Evolutionary conservation across 1,140 invertebrate species (phyloP).

Genomic region (Heliothis virescens): DNA sequence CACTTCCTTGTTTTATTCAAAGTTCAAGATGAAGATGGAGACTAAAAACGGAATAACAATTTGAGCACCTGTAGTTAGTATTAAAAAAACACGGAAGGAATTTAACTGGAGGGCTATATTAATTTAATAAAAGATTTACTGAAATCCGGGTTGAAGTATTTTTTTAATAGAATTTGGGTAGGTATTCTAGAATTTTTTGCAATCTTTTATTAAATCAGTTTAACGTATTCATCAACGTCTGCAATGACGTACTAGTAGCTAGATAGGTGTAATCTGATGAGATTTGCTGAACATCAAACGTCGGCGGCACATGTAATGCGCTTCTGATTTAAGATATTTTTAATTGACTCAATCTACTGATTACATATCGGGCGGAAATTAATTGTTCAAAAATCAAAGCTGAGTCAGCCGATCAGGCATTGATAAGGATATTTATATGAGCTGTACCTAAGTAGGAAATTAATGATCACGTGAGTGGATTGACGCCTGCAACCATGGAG

Average conservation of each 20-base stretch:
- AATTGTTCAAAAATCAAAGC: background rate
- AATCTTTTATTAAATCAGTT: background rate
- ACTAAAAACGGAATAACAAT: no score
- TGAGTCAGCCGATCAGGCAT: background rate
- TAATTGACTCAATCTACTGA: constrained; percentile 6
- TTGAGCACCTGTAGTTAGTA: no score
- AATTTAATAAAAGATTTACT: no score
- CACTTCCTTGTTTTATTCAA: background rate
- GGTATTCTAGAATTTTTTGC: no score
- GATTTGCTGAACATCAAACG: constrained; percentile 17
- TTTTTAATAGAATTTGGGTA: no score
- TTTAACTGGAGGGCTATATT: no score
- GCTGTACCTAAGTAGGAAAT: background rate
- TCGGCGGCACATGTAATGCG: background rate
- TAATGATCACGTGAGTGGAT: constrained; percentile 66
- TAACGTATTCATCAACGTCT: background rate
- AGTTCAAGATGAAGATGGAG: background rate
- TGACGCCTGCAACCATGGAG: constrained; percentile 93
- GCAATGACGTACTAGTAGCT: background rate
- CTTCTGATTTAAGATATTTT: constrained; percentile 24
- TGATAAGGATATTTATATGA: background rate
- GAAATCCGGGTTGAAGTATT: no score
- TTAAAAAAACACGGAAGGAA: no score
- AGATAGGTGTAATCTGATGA: constrained; percentile 3
- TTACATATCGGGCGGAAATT: constrained; percentile 3